phyloP scores from a whole-genome alignment of 2,797 vertebrate species.

The Linurgus olivaceus region DNA sequence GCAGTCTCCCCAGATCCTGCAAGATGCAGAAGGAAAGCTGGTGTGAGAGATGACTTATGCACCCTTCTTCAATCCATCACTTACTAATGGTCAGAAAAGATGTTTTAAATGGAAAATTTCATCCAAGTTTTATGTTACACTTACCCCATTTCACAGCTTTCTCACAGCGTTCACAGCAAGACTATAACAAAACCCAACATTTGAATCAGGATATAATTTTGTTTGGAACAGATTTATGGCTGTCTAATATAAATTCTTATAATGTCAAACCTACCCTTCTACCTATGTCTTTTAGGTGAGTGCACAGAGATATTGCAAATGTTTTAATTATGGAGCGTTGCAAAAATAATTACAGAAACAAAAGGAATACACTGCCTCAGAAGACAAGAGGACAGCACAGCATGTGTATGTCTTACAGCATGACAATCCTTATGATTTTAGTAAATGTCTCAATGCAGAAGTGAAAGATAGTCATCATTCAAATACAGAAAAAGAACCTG shows the following conservation, averaged over 20 bases:
- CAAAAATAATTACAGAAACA: not conserved
- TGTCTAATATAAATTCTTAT: not conserved
- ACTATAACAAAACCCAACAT: not conserved
- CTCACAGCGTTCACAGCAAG: not conserved
- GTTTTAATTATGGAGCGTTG: not conserved
- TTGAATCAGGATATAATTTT: not conserved
- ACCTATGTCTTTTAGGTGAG: not conserved
- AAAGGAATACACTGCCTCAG: not conserved
- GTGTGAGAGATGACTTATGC: not conserved
- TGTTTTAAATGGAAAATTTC: not conserved
- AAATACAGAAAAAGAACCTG: not conserved
- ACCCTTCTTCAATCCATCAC: not conserved
- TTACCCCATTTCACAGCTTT: not conserved
- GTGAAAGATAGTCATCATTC: conserved; percentile 38
- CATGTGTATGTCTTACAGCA: not conserved
- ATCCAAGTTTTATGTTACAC: not conserved
- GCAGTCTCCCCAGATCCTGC: not conserved
- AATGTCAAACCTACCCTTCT: not conserved
- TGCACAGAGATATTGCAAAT: not conserved
- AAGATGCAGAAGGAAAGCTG: not conserved
- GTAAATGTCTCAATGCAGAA: conserved; percentile 34
- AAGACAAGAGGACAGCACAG: not conserved
- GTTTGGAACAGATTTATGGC: not conserved
- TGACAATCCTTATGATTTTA: not conserved
- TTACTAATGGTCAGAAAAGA: not conserved